Conservation (phyloP, 2,113 vertebrate species). For the Thymallus thymallus region DNA sequence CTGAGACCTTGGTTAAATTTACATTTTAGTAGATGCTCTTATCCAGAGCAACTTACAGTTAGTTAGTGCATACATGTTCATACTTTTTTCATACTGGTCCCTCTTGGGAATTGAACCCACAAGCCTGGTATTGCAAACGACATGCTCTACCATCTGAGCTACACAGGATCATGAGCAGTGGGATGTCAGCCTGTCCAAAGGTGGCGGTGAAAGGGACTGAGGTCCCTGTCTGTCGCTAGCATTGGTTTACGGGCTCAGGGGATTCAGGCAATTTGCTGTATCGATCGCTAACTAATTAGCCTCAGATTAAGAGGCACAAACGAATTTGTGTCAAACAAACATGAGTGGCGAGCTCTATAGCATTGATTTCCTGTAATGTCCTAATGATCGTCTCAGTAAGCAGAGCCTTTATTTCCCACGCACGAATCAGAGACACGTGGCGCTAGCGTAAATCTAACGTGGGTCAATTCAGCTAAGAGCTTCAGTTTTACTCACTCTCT, state of each 20-base stretch:
- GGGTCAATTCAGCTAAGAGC: background rate
- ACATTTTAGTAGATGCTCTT: no score
- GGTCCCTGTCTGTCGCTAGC: background rate
- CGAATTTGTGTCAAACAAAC: background rate
- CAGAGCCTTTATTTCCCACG: background rate
- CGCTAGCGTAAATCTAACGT: background rate
- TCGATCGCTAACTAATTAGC: background rate
- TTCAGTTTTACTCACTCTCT: no score
- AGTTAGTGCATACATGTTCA: no score
- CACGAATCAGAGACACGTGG: background rate
- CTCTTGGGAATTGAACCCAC: no score
- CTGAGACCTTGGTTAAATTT: no score
- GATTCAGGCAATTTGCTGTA: background rate
- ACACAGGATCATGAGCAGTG: no score
- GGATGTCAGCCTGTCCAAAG: background rate
- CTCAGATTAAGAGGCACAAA: constrained; percentile 8
- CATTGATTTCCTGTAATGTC: constrained; percentile 8
- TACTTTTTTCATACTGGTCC: no score
- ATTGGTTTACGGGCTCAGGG: background rate
- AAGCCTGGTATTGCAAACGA: no score
- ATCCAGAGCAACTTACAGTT: no score
- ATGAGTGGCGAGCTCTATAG: background rate
- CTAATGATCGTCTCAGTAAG: background rate
- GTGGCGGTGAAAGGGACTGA: background rate
- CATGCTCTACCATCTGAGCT: no score